Evolutionary conservation across 2,113 vertebrate genomes (phyloP).

Genomic region (Drymodes brunneopygia): DNA sequence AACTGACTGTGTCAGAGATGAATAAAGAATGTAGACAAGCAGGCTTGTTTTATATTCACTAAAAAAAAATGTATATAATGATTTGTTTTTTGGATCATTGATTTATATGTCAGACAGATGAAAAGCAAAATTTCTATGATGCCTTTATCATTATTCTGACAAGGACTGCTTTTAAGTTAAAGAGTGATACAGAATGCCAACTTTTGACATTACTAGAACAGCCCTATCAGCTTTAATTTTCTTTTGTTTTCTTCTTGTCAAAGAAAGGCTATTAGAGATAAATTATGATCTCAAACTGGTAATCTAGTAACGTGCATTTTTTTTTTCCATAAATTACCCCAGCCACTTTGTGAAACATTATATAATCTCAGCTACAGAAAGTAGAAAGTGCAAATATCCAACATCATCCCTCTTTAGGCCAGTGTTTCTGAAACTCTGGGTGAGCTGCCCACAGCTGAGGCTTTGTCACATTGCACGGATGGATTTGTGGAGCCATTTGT

Average conservation of each 20-base stretch:
- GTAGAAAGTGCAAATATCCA: background rate
- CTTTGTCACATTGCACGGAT: accelerated
- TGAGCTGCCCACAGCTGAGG: background rate
- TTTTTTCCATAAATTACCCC: constrained; percentile 24
- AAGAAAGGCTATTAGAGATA: constrained; percentile 47
- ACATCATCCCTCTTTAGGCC: accelerated
- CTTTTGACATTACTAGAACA: constrained; percentile 66
- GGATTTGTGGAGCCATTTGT: background rate
- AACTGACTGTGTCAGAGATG: constrained; percentile 16
- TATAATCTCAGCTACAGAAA: background rate
- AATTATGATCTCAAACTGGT: constrained; percentile 63
- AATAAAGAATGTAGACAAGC: background rate
- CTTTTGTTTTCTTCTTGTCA: constrained; percentile 52
- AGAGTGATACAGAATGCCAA: constrained; percentile 68
- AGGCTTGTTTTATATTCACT: constrained; percentile 20
- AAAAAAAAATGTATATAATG: constrained; percentile 34
- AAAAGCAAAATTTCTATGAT: constrained; percentile 71
- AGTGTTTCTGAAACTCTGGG: background rate
- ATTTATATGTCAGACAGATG: constrained; percentile 72
- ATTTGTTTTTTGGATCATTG: constrained; percentile 60
- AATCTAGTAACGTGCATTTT: constrained; percentile 6
- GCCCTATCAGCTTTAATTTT: constrained; percentile 58
- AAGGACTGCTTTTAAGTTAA: constrained; percentile 72
- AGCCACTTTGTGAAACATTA: background rate
- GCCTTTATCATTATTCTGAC: constrained; percentile 69